Conservation (phyloP, 1,140 invertebrate species). For the Pogonomyrmex barbatus region DNA sequence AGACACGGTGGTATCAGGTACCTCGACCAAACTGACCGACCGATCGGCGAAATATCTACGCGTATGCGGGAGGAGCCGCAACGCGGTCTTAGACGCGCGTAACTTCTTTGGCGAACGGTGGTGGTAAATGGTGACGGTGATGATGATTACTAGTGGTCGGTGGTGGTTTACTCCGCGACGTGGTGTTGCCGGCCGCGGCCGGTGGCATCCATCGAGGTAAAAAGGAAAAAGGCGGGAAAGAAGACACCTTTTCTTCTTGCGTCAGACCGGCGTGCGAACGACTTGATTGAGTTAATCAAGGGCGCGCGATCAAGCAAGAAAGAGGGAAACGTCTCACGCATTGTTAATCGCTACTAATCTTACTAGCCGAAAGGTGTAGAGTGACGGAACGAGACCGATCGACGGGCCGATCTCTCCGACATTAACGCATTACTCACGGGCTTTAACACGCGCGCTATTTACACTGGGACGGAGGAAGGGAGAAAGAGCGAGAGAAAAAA, state of each 20-base stretch:
- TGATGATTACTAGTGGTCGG: constrained; percentile 58
- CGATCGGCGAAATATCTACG: constrained; percentile 16
- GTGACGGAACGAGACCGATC: constrained; percentile 6
- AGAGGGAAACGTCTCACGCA: constrained; percentile 18
- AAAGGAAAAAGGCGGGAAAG: constrained; percentile 3
- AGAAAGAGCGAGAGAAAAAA: constrained; percentile 48
- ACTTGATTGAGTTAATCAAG: constrained; percentile 18
- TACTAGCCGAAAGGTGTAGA: constrained; percentile 27
- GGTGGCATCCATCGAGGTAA: constrained; percentile 47
- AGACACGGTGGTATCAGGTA: constrained; percentile 16
- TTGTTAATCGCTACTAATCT: constrained; percentile 54
- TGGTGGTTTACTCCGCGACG: constrained; percentile 47
- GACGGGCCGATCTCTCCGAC: constrained; percentile 1
- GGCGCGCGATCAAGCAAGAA: constrained; percentile 38
- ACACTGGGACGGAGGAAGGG: constrained; percentile 44
- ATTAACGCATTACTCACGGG: constrained; percentile 32
- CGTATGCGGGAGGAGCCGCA: background rate
- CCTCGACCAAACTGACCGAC: constrained; percentile 25
- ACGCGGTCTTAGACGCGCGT: constrained; percentile 29
- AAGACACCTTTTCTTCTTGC: constrained; percentile 6
- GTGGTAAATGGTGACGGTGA: constrained; percentile 53
- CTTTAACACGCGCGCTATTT: constrained; percentile 53
- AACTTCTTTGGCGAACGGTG: constrained; percentile 40
- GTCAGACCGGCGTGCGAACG: background rate
- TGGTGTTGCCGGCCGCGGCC: constrained; percentile 37